phyloP scores from a whole-genome alignment of 2,797 vertebrate genomes.

The Microhierax caerulescens region DNA sequence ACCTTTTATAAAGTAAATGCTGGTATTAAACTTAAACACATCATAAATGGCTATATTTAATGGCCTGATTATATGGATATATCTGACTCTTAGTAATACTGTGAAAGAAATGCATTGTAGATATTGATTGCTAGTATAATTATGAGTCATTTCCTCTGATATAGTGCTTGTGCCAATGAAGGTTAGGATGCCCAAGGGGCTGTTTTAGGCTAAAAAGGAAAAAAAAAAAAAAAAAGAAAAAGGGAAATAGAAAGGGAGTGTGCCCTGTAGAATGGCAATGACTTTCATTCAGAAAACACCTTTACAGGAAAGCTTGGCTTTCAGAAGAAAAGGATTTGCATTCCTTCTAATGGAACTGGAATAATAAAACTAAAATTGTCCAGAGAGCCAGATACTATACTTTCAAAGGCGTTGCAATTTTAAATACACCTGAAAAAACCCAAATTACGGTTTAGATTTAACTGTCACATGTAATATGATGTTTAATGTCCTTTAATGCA shows the following conservation, averaged over 20 bases:
- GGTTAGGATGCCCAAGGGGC: constrained; percentile 38
- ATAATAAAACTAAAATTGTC: not conserved
- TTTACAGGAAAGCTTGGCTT: not conserved
- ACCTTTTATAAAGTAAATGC: not conserved
- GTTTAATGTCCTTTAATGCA: constrained; percentile 50
- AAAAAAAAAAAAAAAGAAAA: not conserved
- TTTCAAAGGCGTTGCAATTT: not conserved
- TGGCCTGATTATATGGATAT: not conserved
- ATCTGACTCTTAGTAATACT: not conserved
- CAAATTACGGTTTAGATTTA: constrained; percentile 33
- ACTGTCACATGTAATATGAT: not conserved
- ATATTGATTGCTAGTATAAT: constrained; percentile 26
- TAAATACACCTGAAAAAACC: not conserved
- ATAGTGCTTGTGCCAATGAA: not conserved
- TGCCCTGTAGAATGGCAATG: not conserved
- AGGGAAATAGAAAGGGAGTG: not conserved
- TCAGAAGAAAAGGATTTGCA: not conserved
- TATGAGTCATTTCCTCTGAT: not conserved
- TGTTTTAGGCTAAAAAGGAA: constrained; percentile 7
- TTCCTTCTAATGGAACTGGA: not conserved
- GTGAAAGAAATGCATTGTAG: not conserved
- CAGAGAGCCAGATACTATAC: not conserved
- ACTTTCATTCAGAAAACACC: constrained; percentile 26
- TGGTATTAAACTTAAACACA: not conserved
- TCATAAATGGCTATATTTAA: not conserved